Conservation (phyloP, 2,113 vertebrate species). For the Dasyprocta punctata region DNA sequence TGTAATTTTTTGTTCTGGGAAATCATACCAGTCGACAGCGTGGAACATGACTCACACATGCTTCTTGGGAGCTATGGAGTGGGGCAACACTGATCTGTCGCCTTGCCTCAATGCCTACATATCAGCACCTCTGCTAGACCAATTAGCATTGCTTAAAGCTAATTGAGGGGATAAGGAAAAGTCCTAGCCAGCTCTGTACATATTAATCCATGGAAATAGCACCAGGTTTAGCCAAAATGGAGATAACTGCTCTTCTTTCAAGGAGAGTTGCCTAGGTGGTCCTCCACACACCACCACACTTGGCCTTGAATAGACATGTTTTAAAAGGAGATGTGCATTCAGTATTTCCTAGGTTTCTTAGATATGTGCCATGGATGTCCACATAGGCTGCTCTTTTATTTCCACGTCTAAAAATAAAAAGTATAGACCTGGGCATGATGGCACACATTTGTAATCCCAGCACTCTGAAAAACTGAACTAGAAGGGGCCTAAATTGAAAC, state of each 20-base stretch:
- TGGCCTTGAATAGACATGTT: not conserved
- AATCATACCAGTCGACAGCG: not conserved
- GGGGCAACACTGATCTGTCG: not conserved
- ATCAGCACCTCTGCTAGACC: not conserved
- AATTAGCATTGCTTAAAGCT: not conserved
- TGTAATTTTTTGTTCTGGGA: not conserved
- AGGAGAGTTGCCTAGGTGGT: not conserved
- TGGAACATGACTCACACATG: not conserved
- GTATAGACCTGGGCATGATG: not conserved
- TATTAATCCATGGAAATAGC: not conserved
- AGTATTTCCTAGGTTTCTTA: not conserved
- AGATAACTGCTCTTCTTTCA: not conserved
- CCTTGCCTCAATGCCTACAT: not conserved
- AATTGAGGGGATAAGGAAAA: not conserved
- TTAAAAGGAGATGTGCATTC: not conserved
- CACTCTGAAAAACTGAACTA: not conserved
- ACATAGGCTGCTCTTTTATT: not conserved
- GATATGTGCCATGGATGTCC: not conserved
- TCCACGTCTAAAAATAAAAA: slow-evolving; percentile 33
- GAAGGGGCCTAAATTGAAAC: not conserved
- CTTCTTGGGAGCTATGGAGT: not conserved
- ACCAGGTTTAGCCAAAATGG: too few species aligned
- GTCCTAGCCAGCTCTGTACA: not conserved
- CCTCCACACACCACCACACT: not conserved
- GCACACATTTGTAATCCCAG: not conserved